Base-by-base conservation (phyloP, 2,888 invertebrate species). In the Dendrolimus houi region DNA sequence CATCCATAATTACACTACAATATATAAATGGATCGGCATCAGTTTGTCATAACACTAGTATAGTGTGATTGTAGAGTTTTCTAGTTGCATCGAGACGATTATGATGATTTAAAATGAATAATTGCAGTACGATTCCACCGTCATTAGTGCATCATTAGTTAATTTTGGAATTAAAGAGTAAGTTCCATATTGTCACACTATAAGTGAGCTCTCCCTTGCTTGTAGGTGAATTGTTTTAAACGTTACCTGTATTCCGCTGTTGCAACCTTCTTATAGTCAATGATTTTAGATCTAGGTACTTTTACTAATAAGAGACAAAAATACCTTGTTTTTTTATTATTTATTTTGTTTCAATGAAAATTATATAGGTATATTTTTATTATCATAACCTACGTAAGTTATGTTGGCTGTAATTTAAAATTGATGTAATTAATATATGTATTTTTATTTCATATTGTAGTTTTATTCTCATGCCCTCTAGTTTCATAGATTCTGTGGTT, bases 391-490 rank as follows among this genome's bases (percentile, higher is more conserved):
- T 90, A 87, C 84, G 85, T 85, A 29, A 87, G 85, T 90, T 89
- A 87, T 85, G 89, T 89, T 88, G 89, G 90, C 88, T 89, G 87
- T 88, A 88, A 87, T 88, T 90, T 87, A 90, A 91, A 86, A 90
- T 90, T 86, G 85, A 90, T 89, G 89, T 91, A 87, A 89, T 87
- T 89, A 91, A 91, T 91, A 91, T 90, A 91, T 91, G 91, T 91
- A 91, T 91, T 91, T 91, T 91, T 91, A 91, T 91, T 91, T 91
- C 88, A 79, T 72, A 64, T 58, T 72, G 67, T 70, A 66, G 81
- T 87, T 87, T 79, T 78, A 81, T 83, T 76, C 47, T 8, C 2
- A 10, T 47, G 9, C 9, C 47, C 47, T 47, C 6, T 29, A 29
- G 29, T 29, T 14, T 14, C 3, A 2, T 2, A 29, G 29, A 3